Conservation (phyloP, 2,797 vertebrate species). For the Serranus cabrilla region DNA sequence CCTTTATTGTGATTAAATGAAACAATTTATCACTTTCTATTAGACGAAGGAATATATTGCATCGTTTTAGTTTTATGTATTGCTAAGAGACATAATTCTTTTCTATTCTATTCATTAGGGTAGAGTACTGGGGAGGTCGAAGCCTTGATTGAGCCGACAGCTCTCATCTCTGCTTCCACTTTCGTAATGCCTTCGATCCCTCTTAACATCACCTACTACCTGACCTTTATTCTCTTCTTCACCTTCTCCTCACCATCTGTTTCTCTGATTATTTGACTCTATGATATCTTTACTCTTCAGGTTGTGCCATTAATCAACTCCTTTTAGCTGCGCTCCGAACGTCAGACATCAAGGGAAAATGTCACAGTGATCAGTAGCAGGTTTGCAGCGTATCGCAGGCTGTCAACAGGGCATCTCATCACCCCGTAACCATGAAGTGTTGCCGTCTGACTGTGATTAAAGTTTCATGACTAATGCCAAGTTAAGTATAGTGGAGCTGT, state of each 20-base stretch:
- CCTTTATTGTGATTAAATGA: slow-evolving; percentile 14
- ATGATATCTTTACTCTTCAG: background rate
- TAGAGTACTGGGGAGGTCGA: background rate
- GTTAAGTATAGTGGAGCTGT: background rate
- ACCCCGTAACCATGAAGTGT: background rate
- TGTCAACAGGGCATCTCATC: slow-evolving; percentile 29
- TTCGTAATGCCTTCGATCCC: background rate
- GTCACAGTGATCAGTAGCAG: slow-evolving; percentile 18
- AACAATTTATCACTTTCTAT: background rate
- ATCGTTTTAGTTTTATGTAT: background rate
- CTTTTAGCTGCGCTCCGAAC: background rate
- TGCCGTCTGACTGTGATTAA: slow-evolving; percentile 6
- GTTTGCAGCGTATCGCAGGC: slow-evolving; percentile 14
- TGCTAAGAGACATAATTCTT: background rate
- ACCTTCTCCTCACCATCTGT: slow-evolving; percentile 3
- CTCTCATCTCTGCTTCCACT: background rate
- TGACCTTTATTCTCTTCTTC: slow-evolving; percentile 8
- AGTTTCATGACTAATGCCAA: background rate
- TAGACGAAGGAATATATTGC: background rate
- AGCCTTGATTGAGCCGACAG: background rate
- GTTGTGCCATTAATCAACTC: slow-evolving; percentile 28
- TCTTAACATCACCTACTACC: background rate
- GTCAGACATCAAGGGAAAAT: slow-evolving; percentile 17
- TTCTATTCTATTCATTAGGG: too few relatives aligned
- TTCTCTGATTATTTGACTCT: slow-evolving; percentile 20